These are phyloP conservation scores for Coecobrya sp. DNA, from an alignment of 2,888 invertebrate genomes.

Conservation along the genomic window DNA sequence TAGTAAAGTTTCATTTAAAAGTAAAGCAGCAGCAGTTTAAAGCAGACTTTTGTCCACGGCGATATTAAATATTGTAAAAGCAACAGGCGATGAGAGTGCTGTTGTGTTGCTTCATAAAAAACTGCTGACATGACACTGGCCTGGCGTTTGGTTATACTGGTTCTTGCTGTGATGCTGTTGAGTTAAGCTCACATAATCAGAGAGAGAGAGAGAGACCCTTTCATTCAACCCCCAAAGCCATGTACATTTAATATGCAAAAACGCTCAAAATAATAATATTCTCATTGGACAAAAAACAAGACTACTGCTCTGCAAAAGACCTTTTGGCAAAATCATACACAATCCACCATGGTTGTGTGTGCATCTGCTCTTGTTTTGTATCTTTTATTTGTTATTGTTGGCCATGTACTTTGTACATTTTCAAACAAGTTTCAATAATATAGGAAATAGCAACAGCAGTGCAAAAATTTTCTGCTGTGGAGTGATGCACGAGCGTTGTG, in stretches of 20 bases:
- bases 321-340: background rate
- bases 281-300: background rate
- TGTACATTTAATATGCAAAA: too few species aligned
- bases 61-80: too few species aligned
- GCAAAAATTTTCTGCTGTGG: background rate
- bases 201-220: too few species aligned
- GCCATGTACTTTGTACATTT: background rate
- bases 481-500: background rate
- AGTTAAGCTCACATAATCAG: too few species aligned
- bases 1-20: background rate
- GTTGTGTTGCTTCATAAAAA: background rate
- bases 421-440: background rate
- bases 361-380: background rate
- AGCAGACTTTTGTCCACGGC: too few species aligned
- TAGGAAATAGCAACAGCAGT: background rate
- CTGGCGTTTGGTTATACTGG: background rate
- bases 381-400: background rate
- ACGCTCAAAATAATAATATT: background rate
- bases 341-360: background rate
- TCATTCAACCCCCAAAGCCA: too few species aligned
- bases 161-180: background rate
- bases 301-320: background rate
- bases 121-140: constrained; percentile 21
- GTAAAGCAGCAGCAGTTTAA: background rate
- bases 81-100: background rate